phyloP scores from a whole-genome alignment of 2,888 invertebrate genomes.

The Zaprionus bogoriensis region DNA sequence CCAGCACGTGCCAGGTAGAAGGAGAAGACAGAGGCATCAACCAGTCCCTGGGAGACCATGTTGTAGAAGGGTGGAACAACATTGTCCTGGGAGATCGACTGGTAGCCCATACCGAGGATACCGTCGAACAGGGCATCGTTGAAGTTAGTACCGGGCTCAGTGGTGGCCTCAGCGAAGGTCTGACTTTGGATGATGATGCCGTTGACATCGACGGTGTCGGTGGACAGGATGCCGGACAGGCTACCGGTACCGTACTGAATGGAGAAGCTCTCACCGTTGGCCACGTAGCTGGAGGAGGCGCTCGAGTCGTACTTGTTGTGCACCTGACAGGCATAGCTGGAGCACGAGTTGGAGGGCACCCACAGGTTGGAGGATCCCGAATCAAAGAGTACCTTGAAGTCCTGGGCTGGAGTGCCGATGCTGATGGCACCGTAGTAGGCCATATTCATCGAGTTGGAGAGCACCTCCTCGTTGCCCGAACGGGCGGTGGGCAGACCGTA shows the following conservation, averaged over 20 bases:
- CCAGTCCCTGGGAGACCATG: constrained; percentile 90
- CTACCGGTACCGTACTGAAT: constrained; percentile 98
- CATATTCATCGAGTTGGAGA: constrained; percentile 95
- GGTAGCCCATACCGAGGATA: constrained; percentile 95
- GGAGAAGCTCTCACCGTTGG: constrained; percentile 94
- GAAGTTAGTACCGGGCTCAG: constrained; percentile 95
- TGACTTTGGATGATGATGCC: constrained; percentile 88
- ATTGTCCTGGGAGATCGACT: constrained; percentile 92
- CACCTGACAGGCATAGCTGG: constrained; percentile 93
- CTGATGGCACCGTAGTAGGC: constrained; percentile 96
- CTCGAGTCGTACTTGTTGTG: constrained; percentile 96
- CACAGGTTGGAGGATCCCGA: constrained; percentile 99
- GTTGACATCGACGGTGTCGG: constrained; percentile 89
- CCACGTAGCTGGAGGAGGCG: constrained; percentile 90
- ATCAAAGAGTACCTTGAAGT: constrained; percentile 97
- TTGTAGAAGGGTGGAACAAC: constrained; percentile 95
- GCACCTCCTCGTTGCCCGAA: constrained; percentile 55
- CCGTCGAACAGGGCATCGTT: constrained; percentile 98
- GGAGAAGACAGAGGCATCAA: constrained; percentile 90
- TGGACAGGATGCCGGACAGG: constrained; percentile 95
- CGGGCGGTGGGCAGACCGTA: constrained; percentile 33
- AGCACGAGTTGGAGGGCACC: constrained; percentile 98
- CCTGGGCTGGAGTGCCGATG: constrained; percentile 95
- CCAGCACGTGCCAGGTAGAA: constrained; percentile 92
- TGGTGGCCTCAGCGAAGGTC: constrained; percentile 96